These are phyloP conservation scores for Kryptolebias ocellatus DNA, from an alignment of 2,797 vertebrate species.

Conservation along the genomic window DNA sequence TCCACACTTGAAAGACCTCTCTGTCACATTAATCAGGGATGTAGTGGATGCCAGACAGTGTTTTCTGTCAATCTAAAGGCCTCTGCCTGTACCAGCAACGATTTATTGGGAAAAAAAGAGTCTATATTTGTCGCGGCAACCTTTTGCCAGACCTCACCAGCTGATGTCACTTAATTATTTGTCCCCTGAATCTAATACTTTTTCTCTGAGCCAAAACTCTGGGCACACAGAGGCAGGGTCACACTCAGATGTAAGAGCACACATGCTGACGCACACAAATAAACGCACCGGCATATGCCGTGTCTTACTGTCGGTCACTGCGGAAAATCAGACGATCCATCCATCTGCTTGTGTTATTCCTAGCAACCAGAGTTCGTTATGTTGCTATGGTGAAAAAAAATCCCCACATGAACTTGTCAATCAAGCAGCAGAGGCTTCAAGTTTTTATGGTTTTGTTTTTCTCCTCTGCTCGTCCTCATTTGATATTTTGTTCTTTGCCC, in stretches of 20 bases:
- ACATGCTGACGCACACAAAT: conserved; percentile 45
- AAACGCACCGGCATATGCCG: conserved; percentile 62
- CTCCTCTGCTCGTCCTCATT: conserved; percentile 13
- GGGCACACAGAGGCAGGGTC: conserved; percentile 75
- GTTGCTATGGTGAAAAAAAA: conserved; percentile 82
- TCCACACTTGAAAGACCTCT: conserved; percentile 76
- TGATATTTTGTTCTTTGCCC: conserved; percentile 27
- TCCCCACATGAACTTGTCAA: conserved; percentile 89
- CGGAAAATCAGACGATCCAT: conserved; percentile 81
- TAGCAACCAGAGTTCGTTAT: conserved; percentile 86
- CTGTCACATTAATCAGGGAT: conserved; percentile 83
- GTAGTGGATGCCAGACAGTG: conserved; percentile 65
- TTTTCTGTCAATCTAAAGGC: conserved; percentile 78
- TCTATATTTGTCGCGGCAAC: conserved; percentile 84
- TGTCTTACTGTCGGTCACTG: conserved; percentile 73
- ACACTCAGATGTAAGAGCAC: conserved; percentile 41
- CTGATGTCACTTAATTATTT: conserved; percentile 90
- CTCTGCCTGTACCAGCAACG: conserved; percentile 55
- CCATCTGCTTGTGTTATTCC: conserved; percentile 90
- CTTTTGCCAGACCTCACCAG: conserved; percentile 80
- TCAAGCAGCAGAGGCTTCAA: conserved; percentile 70
- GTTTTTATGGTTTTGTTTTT: conserved; percentile 43
- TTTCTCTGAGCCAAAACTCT: conserved; percentile 81
- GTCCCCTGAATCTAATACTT: conserved; percentile 88
- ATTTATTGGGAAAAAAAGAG: conserved; percentile 78